Conservation (phyloP, 2,113 vertebrate genomes). For the Caranx melampygus region DNA sequence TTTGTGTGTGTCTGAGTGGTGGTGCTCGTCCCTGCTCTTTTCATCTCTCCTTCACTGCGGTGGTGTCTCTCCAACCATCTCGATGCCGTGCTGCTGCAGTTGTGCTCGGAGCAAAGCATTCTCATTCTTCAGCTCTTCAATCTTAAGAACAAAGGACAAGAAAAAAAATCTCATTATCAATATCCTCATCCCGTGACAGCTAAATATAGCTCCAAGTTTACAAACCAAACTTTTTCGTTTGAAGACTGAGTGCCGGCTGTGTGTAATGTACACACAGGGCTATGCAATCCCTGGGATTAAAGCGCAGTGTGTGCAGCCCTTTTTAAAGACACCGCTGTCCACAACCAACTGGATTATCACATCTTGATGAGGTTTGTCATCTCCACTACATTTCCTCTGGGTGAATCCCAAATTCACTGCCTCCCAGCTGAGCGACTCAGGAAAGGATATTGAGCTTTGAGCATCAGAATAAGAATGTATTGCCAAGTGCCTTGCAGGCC, state of each 20-base stretch:
- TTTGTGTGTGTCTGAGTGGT: constrained; percentile 39
- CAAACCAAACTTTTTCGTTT: constrained; percentile 53
- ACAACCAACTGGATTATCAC: constrained; percentile 66
- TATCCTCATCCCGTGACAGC: constrained; percentile 29
- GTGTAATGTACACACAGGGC: constrained; percentile 38
- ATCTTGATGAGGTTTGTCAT: constrained; percentile 61
- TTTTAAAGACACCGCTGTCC: constrained; percentile 55
- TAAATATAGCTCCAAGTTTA: constrained; percentile 53
- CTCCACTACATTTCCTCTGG: constrained; percentile 60
- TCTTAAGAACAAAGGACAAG: constrained; percentile 73
- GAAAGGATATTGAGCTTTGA: constrained; percentile 65
- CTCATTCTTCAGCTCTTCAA: constrained; percentile 92
- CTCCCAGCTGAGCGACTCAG: constrained; percentile 33
- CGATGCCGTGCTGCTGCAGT: constrained; percentile 89
- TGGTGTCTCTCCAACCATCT: constrained; percentile 83
- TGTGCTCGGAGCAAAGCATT: constrained; percentile 88
- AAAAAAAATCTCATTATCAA: constrained; percentile 39
- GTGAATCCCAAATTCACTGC: constrained; percentile 44
- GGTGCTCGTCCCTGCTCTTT: constrained; percentile 13
- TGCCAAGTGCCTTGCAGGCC: constrained; percentile 51
- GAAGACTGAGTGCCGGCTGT: constrained; percentile 23
- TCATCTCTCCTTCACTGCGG: constrained; percentile 80
- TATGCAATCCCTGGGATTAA: constrained; percentile 55
- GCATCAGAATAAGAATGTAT: constrained; percentile 65
- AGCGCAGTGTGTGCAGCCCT: constrained; percentile 25